Base-by-base conservation (phyloP, 2,888 invertebrate species). In the Lithophane ornitopus region DNA sequence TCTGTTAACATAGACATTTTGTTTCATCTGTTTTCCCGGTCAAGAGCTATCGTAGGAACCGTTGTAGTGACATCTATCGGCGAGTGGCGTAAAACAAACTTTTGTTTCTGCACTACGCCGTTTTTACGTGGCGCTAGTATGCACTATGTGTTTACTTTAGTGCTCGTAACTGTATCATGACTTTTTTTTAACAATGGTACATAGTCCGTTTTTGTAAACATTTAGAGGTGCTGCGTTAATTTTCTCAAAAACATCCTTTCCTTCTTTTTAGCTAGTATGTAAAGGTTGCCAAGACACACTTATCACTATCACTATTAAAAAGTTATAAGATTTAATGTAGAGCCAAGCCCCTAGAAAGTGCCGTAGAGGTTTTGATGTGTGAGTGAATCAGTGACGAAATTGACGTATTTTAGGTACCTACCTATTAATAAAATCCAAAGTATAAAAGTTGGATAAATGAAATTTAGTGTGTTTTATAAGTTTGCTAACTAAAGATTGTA, bases 31-130 rank as follows among this genome's bases (percentile, higher is more conserved):
- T 61, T 63, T 68, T 19, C 9, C 39, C 49, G 3, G 56, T 41
- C 26, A n/a, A 2, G 22, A 61, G 62, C 49, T 56, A 61, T 44
- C 49, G 8, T 49, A 56, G 22, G 69, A 68, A n/a, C 56, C 59
- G n/a, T 61, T 68, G 65, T 76, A 58, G 70, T 39, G 85, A 41
- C 83, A 83, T 81, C 83, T 84, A 81, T 72, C 49, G 74, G 62
- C 49, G 66, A 72, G 71, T 46, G 66, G 71, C 49, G 41, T 52
- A 26, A 56, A 83, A 72, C 69, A 26, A 69, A 74, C 58, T 71
- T 71, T 63, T 59, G 85, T 70, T 84, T 81, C 74, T 14, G 12
- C 54, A 52, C 0, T 41, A n/a, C 12, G 19, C 85, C 85, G 83
- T 59, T 58, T 59, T 28, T 1, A 39, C 1, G 26, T 39, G 71